Percentiles rank a stretch among this genome's conserved stretches.
Conservation (phyloP, 2,888 invertebrate genomes). For the Hypolimnas misippus region DNA sequence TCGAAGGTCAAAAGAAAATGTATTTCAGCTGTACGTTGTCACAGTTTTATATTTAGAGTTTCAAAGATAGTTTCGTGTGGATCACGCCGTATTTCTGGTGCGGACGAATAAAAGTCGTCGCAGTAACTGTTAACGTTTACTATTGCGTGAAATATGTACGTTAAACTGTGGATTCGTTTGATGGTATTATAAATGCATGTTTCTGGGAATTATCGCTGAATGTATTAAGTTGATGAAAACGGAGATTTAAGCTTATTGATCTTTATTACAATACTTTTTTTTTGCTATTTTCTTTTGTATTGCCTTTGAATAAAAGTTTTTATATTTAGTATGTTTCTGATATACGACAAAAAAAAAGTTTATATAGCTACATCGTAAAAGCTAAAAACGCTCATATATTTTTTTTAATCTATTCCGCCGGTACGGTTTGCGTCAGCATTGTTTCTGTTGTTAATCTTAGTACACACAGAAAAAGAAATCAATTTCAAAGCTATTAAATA, state of each 20-base stretch:
- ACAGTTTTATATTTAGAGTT: slow-evolving; percentile 37
- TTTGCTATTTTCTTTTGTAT: neutral
- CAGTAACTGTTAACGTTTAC: slow-evolving; percentile 15
- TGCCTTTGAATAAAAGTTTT: neutral
- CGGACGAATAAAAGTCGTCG: slow-evolving; percentile 36
- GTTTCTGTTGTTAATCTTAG: neutral
- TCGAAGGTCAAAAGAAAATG: slow-evolving; percentile 18
- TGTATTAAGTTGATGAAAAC: too few species aligned
- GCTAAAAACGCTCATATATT: neutral
- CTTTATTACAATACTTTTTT: neutral
- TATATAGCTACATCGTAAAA: neutral
- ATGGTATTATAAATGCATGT: neutral
- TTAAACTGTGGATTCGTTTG: neutral
- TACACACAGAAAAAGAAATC: neutral
- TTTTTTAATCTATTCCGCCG: neutral
- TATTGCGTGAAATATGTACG: neutral
- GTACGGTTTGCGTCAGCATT: neutral
- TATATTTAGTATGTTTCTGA: neutral
- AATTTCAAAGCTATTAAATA: neutral
- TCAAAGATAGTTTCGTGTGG: slow-evolving; percentile 31
- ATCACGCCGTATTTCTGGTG: slow-evolving; percentile 35
- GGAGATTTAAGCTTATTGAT: too few species aligned
- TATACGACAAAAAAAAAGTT: neutral
- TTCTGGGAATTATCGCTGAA: neutral
- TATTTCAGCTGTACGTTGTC: slow-evolving; percentile 29